Conservation (phyloP, 2,113 vertebrate genomes). For the Formicarius rufipectus region DNA sequence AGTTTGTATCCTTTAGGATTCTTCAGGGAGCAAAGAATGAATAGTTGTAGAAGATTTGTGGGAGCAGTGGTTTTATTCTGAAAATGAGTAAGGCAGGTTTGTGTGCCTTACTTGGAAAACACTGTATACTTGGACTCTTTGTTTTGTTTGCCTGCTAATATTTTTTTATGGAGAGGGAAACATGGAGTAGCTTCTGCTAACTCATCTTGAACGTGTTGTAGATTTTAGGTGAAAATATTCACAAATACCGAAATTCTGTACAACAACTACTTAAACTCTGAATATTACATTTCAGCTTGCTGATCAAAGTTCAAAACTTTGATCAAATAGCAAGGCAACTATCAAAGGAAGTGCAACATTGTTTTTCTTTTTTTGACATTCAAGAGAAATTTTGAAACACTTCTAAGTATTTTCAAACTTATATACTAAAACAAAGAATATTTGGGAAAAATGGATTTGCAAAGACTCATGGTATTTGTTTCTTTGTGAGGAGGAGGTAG, state of each 20-base stretch:
- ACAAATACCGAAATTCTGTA: background rate
- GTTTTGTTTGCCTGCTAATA: background rate
- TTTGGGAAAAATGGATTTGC: background rate
- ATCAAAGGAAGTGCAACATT: background rate
- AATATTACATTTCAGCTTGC: background rate
- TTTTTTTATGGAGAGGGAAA: background rate
- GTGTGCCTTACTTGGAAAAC: background rate
- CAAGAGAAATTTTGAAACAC: background rate
- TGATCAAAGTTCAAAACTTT: background rate
- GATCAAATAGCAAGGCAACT: background rate
- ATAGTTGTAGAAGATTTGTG: background rate
- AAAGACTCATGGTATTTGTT: background rate
- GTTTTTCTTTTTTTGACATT: background rate
- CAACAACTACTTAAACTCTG: background rate
- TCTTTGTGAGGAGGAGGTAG: background rate
- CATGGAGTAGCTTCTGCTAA: background rate
- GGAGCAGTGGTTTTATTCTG: background rate
- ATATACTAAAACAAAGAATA: background rate
- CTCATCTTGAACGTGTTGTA: background rate
- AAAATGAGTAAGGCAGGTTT: background rate
- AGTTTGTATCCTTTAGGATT: background rate
- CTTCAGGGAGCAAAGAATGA: background rate
- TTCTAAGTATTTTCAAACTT: background rate
- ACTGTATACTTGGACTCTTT: background rate
- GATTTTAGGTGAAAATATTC: background rate